A percentile compares a stretch with the other conserved stretches of the same genome.
Evolutionary conservation across 2,888 invertebrate genomes (phyloP).

Genomic region (Trichogramma evanescens): DNA sequence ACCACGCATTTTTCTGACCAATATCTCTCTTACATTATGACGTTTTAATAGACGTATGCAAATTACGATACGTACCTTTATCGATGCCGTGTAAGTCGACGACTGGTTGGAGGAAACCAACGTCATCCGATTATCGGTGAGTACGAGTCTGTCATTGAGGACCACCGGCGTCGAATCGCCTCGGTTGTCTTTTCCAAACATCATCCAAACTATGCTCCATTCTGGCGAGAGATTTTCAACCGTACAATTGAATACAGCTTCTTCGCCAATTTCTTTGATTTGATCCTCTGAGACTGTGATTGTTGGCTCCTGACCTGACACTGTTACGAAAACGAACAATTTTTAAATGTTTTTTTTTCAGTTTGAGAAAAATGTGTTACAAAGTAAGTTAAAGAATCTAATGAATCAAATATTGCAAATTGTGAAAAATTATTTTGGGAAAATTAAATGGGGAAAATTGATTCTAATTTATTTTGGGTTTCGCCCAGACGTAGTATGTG

Average conservation of each 20-base stretch:
- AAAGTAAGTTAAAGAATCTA: too few species aligned
- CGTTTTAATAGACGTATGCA: not conserved
- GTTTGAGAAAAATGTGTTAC: too few species aligned
- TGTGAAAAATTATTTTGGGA: too few species aligned
- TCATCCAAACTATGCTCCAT: conserved; percentile 15
- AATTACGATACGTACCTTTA: conserved; percentile 6
- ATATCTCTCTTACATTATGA: too few species aligned
- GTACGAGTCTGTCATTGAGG: not conserved
- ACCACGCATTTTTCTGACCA: too few species aligned
- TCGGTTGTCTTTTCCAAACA: conserved; percentile 9
- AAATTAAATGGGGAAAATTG: too few species aligned
- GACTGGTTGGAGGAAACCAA: not conserved
- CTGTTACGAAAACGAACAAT: not conserved
- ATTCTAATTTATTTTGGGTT: too few species aligned
- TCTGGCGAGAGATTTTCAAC: conserved; percentile 7
- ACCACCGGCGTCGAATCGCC: conserved; percentile 3
- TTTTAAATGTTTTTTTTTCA: too few species aligned
- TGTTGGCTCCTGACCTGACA: conserved; percentile 2
- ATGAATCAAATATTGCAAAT: too few species aligned
- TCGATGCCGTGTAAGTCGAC: conserved; percentile 7
- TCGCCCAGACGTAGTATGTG: too few species aligned
- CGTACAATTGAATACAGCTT: conserved; percentile 18
- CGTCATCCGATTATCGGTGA: conserved; percentile 6
- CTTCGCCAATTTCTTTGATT: conserved; percentile 15
- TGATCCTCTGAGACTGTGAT: conserved; percentile 16